Percentiles rank a stretch among this genome's conserved stretches.
These are phyloP conservation scores for Gambelia wislizenii DNA, from an alignment of 2,797 vertebrate species.

Conservation along the genomic window DNA sequence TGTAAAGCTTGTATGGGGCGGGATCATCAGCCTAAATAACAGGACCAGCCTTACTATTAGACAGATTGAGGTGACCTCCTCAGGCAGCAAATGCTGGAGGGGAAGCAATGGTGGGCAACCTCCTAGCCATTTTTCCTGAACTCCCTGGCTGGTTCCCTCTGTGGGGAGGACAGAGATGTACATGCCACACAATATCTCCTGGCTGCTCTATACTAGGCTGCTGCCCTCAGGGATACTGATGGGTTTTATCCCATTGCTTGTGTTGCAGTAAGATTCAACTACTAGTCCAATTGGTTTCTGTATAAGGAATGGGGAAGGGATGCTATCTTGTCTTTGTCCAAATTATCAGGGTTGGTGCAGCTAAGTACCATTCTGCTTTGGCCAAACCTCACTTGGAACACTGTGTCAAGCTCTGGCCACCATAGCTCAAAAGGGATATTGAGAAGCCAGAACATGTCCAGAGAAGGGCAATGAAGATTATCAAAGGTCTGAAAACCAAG, in stretches of 20 bases:
- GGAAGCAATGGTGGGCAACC: background rate
- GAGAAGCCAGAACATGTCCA: background rate
- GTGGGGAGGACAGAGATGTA: background rate
- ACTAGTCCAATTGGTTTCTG: background rate
- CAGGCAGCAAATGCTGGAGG: background rate
- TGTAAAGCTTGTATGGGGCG: too few relatives aligned
- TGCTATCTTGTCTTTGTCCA: background rate
- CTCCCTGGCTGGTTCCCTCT: too few relatives aligned
- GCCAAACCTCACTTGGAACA: too few relatives aligned
- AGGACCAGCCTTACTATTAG: background rate
- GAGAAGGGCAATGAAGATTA: background rate
- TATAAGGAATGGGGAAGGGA: background rate
- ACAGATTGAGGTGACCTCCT: background rate
- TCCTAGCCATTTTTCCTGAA: background rate
- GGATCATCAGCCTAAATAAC: background rate
- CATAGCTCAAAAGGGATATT: too few relatives aligned
- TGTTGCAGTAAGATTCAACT: background rate
- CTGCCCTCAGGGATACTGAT: background rate
- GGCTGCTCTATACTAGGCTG: background rate
- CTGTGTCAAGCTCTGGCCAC: too few relatives aligned
- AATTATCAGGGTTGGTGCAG: too few relatives aligned
- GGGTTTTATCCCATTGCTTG: background rate
- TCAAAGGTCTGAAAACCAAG: too few relatives aligned
- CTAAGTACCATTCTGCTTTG: too few relatives aligned
- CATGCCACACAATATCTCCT: background rate